Conservation (phyloP, 2,888 invertebrate genomes). For the Sinotaia quadrata region DNA sequence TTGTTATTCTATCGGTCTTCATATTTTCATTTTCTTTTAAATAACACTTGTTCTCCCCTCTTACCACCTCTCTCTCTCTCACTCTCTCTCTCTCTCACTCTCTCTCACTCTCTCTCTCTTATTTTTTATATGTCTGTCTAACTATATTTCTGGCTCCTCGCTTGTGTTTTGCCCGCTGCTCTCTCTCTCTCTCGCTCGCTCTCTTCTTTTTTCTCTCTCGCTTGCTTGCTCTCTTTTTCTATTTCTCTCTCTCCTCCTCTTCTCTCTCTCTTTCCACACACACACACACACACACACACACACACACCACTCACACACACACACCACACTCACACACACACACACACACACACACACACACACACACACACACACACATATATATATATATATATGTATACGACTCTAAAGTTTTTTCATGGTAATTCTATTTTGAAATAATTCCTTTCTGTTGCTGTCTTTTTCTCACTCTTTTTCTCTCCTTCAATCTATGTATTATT, state of each 20-base stretch:
- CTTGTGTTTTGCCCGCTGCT: neutral
- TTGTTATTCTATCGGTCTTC: too few relatives aligned
- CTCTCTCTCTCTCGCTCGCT: neutral
- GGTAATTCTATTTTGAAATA: too few relatives aligned
- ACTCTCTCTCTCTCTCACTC: neutral
- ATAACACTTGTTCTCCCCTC: too few relatives aligned
- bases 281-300: neutral
- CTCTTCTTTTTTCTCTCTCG: neutral
- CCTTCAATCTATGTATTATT: too few relatives aligned
- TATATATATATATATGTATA: too few relatives aligned
- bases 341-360: neutral
- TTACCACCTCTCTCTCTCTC: neutral
- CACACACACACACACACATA: neutral
- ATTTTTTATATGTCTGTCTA: neutral
- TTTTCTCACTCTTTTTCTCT: too few relatives aligned
- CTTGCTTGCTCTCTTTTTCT: neutral
- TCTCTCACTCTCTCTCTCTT: neutral
- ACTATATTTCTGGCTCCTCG: neutral
- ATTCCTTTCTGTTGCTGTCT: too few relatives aligned
- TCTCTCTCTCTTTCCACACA: neutral
- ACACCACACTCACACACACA: neutral
- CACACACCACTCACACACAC: neutral
- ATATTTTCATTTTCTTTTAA: too few relatives aligned
- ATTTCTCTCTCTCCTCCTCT: neutral
- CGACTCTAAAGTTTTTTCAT: too few relatives aligned